A percentile compares a stretch with the other conserved stretches of the same genome.
Conservation (phyloP, 2,113 vertebrate species). For the Vanacampus margaritifer region DNA sequence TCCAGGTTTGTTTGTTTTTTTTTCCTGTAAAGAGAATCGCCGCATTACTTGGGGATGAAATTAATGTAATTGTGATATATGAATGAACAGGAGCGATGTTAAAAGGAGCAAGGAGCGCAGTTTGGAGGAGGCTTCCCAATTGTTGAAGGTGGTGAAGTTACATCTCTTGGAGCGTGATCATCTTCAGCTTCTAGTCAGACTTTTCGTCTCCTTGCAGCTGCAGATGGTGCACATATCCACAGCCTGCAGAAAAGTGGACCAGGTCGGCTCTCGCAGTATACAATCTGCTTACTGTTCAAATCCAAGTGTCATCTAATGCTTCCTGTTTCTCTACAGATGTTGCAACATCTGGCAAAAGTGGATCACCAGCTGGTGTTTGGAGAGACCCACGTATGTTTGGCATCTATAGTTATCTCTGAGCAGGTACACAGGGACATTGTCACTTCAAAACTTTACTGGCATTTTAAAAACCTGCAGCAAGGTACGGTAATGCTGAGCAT, state of each 20-base stretch:
- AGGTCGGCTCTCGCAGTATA: slow-evolving; percentile 61
- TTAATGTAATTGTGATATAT: background rate
- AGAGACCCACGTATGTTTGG: slow-evolving; percentile 58
- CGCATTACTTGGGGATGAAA: background rate
- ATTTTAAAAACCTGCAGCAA: background rate
- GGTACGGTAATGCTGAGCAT: background rate
- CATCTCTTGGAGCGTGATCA: slow-evolving; percentile 32
- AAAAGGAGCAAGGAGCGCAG: slow-evolving; percentile 78
- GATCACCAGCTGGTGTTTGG: slow-evolving; percentile 56
- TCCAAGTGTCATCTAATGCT: background rate
- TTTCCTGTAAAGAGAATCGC: background rate
- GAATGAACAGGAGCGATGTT: slow-evolving; percentile 60
- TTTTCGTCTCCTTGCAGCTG: slow-evolving; percentile 78
- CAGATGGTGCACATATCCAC: slow-evolving; percentile 71
- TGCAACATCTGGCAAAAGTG: slow-evolving; percentile 61
- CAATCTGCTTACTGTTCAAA: background rate
- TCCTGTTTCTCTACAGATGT: slow-evolving; percentile 58
- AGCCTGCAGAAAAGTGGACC: slow-evolving; percentile 81
- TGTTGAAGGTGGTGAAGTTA: slow-evolving; percentile 63
- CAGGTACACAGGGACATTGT: slow-evolving; percentile 49
- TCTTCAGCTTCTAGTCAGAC: slow-evolving; percentile 65
- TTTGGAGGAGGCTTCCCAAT: slow-evolving; percentile 77
- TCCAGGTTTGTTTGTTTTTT: slow-evolving; percentile 53
- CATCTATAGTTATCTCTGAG: slow-evolving; percentile 39
- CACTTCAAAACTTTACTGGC: background rate